Conservation (phyloP, 2,888 invertebrate genomes). For the Octonoba sinensis region DNA sequence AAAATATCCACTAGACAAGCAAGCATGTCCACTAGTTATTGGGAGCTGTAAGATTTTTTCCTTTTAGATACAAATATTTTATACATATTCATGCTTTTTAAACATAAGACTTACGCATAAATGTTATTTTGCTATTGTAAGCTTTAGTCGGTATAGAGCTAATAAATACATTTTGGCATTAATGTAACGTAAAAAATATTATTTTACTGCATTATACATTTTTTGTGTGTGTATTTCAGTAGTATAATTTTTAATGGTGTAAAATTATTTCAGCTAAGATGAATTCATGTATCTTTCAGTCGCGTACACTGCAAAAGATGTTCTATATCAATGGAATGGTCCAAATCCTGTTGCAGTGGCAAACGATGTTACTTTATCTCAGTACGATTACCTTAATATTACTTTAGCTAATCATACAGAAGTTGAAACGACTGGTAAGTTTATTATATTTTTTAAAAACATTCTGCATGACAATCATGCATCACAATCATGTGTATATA, state of each 20-base stretch:
- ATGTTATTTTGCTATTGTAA: not conserved
- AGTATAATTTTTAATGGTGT: too few relatives aligned
- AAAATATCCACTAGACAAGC: slow-evolving; percentile 93
- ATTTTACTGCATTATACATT: too few relatives aligned
- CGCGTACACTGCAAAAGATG: slow-evolving; percentile 87
- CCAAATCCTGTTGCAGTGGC: slow-evolving; percentile 87
- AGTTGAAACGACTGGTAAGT: slow-evolving; percentile 35
- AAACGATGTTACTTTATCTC: slow-evolving; percentile 91
- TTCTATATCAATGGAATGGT: slow-evolving; percentile 89
- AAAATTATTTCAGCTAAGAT: too few relatives aligned
- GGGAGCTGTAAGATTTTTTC: slow-evolving; percentile 85
- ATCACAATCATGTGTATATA: too few relatives aligned
- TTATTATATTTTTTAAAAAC: not conserved
- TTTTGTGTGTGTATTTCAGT: too few relatives aligned
- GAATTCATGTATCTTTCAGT: slow-evolving; percentile 75
- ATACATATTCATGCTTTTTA: too few relatives aligned
- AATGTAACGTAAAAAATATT: not conserved
- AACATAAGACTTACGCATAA: too few relatives aligned
- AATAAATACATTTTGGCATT: not conserved
- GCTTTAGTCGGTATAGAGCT: not conserved
- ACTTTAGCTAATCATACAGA: slow-evolving; percentile 87
- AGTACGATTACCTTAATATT: slow-evolving; percentile 91
- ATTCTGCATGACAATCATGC: too few relatives aligned
- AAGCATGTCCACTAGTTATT: slow-evolving; percentile 89
- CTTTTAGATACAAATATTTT: not conserved